These are phyloP conservation scores for Lithophane ornitopus DNA, from an alignment of 2,888 invertebrate species.

Conservation along the genomic window DNA sequence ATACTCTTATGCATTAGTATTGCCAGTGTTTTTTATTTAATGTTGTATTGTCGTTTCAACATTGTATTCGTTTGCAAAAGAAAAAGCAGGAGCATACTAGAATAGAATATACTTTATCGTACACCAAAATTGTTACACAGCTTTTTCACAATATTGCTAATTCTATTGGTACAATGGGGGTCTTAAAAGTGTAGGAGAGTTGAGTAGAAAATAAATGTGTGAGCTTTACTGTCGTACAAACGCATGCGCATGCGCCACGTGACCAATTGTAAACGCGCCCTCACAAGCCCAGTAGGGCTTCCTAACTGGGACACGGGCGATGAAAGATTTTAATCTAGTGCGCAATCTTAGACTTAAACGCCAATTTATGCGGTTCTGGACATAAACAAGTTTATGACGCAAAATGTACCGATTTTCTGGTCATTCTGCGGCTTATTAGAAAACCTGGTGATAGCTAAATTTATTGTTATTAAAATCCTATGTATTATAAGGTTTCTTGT, in stretches of 20 bases:
- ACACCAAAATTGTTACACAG: no score
- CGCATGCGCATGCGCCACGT: conserved; percentile 12
- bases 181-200: no score
- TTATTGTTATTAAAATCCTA: conserved; percentile 27
- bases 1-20: no score
- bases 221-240: neutral
- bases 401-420: conserved; percentile 50
- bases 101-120: no score
- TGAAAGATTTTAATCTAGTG: conserved; percentile 65
- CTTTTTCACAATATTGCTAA: no score
- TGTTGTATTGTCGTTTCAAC: no score
- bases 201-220: neutral
- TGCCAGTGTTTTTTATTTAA: no score
- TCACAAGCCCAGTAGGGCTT: conserved; percentile 49
- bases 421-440: conserved; percentile 19
- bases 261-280: conserved; percentile 32
- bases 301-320: conserved; percentile 56
- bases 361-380: conserved; percentile 63
- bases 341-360: conserved; percentile 61
- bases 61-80: no score
- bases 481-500: conserved; percentile 6
- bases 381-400: conserved; percentile 60
- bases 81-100: no score
- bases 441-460: conserved; percentile 15
- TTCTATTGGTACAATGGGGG: no score